Evolutionary conservation across 2,888 invertebrate genomes (phyloP).

Genomic region (Lepetodrilus schrolli): DNA sequence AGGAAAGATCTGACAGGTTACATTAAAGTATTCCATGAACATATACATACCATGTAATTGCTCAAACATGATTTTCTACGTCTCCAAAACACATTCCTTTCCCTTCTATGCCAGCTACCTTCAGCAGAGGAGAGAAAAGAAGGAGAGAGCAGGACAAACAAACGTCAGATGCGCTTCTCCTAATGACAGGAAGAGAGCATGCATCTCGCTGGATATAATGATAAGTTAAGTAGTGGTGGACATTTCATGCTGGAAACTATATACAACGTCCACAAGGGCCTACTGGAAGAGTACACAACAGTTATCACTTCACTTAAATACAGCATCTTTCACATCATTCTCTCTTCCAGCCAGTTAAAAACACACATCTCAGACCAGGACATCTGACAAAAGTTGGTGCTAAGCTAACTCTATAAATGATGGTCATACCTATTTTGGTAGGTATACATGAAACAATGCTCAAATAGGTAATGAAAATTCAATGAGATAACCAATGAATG

Average conservation of each 20-base stretch:
- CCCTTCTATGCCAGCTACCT: neutral
- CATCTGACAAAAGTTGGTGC: neutral
- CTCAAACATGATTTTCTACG: too few species aligned
- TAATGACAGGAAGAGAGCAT: conserved; percentile 22
- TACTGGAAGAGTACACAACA: conserved; percentile 5
- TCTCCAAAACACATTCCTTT: neutral
- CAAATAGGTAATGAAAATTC: conserved; percentile 16
- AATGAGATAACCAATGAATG: conserved; percentile 18
- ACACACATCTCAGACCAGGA: conserved; percentile 20
- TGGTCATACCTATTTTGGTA: conserved; percentile 6
- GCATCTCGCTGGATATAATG: neutral
- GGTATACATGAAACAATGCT: conserved; percentile 17
- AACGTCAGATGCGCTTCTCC: conserved; percentile 17
- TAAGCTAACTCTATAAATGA: conserved; percentile 15
- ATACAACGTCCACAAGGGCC: neutral
- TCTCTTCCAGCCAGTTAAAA: conserved; percentile 26
- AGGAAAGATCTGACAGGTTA: conserved; percentile 16
- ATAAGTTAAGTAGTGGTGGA: conserved; percentile 10
- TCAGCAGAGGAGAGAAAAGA: neutral
- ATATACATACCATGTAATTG: too few species aligned
- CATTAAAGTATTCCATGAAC: too few species aligned
- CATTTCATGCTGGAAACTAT: conserved; percentile 7
- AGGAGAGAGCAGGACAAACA: neutral
- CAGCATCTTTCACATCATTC: conserved; percentile 8
- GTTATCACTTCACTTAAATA: conserved; percentile 9